phyloP scores from a whole-genome alignment of 2,113 vertebrate genomes.

The Oryzias woworae region DNA sequence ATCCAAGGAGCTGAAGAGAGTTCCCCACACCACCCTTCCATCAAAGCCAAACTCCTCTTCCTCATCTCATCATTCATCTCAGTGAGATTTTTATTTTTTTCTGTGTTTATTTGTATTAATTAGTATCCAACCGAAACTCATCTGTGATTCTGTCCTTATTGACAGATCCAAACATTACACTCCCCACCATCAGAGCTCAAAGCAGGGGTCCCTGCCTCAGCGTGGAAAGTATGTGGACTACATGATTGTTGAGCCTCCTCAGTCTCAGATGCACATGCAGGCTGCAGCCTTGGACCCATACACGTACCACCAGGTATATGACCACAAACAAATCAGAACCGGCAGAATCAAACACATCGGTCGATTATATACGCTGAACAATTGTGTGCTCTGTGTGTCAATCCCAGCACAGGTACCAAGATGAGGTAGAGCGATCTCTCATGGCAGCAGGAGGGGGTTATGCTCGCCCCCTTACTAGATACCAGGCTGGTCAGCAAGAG shows the following conservation, averaged over 20 bases:
- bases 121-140: not conserved
- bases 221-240: constrained; percentile 86
- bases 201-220: constrained; percentile 56
- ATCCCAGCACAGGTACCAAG: constrained; percentile 84
- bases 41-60: constrained; percentile 53
- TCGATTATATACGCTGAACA: not conserved
- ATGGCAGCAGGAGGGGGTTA: constrained; percentile 60
- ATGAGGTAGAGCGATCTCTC: constrained; percentile 74
- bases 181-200: constrained; percentile 57
- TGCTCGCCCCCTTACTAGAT: constrained; percentile 74
- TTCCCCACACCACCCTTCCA: constrained; percentile 78
- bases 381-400: not conserved
- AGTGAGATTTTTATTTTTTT: constrained; percentile 49
- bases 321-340: not conserved
- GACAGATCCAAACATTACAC: constrained; percentile 63
- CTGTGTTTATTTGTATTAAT: not conserved
- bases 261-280: constrained; percentile 77
- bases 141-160: constrained; percentile 13
- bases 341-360: not conserved
- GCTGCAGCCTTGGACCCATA: constrained; percentile 85
- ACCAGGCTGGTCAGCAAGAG: constrained; percentile 71
- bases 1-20: constrained; percentile 92
- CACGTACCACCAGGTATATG: constrained; percentile 85
- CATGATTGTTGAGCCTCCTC: constrained; percentile 82
- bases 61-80: constrained; percentile 36